Evolutionary conservation across 2,888 invertebrate genomes (phyloP).

Genomic region (Peribatodes rhomboidaria): DNA sequence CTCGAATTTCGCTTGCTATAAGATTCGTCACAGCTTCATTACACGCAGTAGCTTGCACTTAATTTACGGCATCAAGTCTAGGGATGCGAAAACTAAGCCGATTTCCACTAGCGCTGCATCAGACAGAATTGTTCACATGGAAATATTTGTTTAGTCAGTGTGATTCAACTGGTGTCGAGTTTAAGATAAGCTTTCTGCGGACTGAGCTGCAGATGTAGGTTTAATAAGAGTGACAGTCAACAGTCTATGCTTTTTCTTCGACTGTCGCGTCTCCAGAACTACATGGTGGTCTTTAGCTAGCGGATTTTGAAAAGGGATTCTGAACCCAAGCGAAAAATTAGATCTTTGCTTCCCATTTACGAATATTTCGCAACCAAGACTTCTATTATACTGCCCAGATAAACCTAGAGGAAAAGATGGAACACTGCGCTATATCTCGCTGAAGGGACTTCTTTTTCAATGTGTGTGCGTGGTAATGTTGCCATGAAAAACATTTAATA

Average conservation of each 20-base stretch:
- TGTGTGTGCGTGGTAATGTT: no score
- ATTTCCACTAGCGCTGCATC: not conserved
- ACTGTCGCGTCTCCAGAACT: no score
- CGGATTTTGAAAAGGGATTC: no score
- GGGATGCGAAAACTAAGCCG: not conserved
- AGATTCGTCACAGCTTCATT: constrained; percentile 2
- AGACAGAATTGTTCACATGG: constrained; percentile 6
- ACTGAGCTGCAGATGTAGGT: not conserved
- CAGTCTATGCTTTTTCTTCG: no score
- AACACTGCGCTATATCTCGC: no score
- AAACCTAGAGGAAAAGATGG: no score
- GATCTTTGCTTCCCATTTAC: not conserved
- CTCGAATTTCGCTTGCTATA: constrained; percentile 6
- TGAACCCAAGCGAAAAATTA: no score
- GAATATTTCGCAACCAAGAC: not conserved
- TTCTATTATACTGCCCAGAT: no score
- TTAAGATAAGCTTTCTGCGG: not conserved
- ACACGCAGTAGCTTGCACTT: not conserved
- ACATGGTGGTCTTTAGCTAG: no score
- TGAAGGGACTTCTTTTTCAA: no score
- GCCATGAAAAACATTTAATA: no score
- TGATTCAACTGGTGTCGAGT: not conserved
- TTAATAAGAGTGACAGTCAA: no score
- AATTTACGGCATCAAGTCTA: not conserved
- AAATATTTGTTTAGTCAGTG: constrained; percentile 7